phyloP scores from a whole-genome alignment of 2,888 invertebrate genomes.

The Diaperis boleti region DNA sequence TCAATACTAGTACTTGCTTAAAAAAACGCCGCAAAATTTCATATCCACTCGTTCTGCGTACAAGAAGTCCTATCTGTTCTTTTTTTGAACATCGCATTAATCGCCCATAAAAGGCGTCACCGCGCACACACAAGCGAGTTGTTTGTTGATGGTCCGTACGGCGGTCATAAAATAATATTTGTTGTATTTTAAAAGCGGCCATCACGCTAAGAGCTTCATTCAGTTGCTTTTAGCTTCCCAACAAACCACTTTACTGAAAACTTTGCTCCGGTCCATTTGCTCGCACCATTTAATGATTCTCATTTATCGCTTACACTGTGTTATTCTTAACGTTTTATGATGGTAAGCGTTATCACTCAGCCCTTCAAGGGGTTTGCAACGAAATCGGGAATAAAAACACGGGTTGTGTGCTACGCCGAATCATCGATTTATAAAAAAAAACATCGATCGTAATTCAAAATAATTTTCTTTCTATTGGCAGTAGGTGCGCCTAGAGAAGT shows the following conservation, averaged over 20 bases:
- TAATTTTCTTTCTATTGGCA: too few relatives aligned
- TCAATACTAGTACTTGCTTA: too few relatives aligned
- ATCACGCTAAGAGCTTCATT: conserved; percentile 60
- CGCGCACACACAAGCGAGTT: conserved; percentile 14
- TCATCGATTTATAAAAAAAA: too few relatives aligned
- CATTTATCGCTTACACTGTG: conserved; percentile 49
- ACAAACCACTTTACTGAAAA: conserved; percentile 61
- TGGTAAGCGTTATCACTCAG: conserved; percentile 25
- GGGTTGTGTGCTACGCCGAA: too few relatives aligned
- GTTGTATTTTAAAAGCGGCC: conserved; percentile 54
- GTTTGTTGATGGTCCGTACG: conserved; percentile 43
- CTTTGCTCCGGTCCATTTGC: conserved; percentile 60
- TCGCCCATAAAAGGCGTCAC: conserved; percentile 18
- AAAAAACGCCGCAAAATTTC: neutral
- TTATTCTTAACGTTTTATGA: conserved; percentile 56
- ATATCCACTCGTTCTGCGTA: too few relatives aligned
- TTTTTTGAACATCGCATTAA: conserved; percentile 19
- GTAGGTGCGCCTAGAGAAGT: too few relatives aligned
- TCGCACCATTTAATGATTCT: conserved; percentile 60
- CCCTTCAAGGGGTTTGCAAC: conserved; percentile 22
- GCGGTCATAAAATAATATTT: conserved; percentile 55
- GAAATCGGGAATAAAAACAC: too few relatives aligned
- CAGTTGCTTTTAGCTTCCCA: conserved; percentile 61
- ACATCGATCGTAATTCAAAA: too few relatives aligned
- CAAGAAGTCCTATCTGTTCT: neutral